A percentile compares a stretch with the other conserved stretches of the same genome.
These are phyloP conservation scores for Pollenia labialis DNA, from an alignment of 2,888 invertebrate genomes.

Conservation along the genomic window DNA sequence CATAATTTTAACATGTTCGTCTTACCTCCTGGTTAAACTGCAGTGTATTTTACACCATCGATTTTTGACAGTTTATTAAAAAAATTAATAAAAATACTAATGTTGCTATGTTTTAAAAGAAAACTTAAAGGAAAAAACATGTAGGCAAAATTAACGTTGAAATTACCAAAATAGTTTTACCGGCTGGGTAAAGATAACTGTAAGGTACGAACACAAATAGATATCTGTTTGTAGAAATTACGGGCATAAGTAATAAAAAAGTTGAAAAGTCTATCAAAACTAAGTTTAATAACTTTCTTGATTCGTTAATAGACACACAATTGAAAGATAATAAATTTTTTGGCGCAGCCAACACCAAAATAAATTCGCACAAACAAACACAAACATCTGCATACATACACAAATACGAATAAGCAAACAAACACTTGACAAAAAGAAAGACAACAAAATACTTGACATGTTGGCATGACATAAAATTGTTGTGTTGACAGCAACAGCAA, in stretches of 20 bases:
- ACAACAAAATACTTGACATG: conserved; percentile 71
- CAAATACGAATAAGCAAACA: background rate
- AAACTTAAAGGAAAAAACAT: too few relatives aligned
- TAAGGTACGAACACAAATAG: too few relatives aligned
- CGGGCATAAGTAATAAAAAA: background rate
- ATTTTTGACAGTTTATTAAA: too few relatives aligned
- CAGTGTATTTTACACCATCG: too few relatives aligned
- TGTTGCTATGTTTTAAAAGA: too few relatives aligned
- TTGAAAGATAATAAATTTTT: conserved; percentile 46
- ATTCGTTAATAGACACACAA: conserved; percentile 6
- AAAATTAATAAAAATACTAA: too few relatives aligned
- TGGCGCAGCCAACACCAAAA: conserved; percentile 1
- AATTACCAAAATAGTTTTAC: too few relatives aligned
- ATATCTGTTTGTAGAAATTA: too few relatives aligned
- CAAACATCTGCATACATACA: background rate
- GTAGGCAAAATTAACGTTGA: too few relatives aligned
- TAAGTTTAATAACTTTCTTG: conserved; percentile 34
- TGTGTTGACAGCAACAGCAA: conserved; percentile 70
- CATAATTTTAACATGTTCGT: too few relatives aligned
- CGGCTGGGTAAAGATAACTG: too few relatives aligned
- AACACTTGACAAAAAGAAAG: conserved; percentile 46
- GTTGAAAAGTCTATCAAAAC: background rate
- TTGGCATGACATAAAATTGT: conserved; percentile 71
- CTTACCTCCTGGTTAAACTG: too few relatives aligned
- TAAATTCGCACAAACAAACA: background rate